These are phyloP conservation scores for Agelaius tricolor DNA, from an alignment of 2,113 vertebrate species.

Conservation along the genomic window DNA sequence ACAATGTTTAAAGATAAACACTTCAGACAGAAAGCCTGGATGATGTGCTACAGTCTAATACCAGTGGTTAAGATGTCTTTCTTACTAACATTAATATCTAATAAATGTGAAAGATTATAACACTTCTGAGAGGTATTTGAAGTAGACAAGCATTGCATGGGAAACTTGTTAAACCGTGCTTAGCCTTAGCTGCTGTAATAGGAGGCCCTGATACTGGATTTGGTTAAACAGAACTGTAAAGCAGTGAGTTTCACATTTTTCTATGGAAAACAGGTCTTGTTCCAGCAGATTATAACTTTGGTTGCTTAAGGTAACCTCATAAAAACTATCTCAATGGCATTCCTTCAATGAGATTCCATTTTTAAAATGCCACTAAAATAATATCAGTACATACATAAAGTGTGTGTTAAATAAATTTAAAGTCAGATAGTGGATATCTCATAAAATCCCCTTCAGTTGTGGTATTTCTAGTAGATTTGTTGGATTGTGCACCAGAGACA, in stretches of 20 bases:
- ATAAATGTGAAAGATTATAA: background rate
- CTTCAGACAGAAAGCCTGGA: background rate
- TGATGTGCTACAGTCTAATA: background rate
- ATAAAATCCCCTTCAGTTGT: background rate
- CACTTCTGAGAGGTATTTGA: conserved; percentile 8
- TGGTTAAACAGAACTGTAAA: background rate
- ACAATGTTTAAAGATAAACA: background rate
- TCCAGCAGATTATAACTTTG: background rate
- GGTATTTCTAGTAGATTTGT: background rate
- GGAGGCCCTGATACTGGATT: background rate
- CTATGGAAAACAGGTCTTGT: background rate
- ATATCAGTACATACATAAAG: background rate
- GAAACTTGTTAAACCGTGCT: background rate
- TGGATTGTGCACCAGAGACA: background rate
- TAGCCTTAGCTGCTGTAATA: background rate
- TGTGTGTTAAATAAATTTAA: background rate
- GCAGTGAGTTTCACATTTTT: background rate
- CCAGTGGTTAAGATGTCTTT: background rate
- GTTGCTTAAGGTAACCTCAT: background rate
- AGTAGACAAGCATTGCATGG: background rate
- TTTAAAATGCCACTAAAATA: background rate
- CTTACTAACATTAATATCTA: background rate
- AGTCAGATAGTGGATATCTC: background rate
- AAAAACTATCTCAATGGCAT: background rate
- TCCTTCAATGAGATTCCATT: background rate